Evolutionary conservation across 1,140 invertebrate species (phyloP).

Genomic region (Geopemphigus sp.): DNA sequence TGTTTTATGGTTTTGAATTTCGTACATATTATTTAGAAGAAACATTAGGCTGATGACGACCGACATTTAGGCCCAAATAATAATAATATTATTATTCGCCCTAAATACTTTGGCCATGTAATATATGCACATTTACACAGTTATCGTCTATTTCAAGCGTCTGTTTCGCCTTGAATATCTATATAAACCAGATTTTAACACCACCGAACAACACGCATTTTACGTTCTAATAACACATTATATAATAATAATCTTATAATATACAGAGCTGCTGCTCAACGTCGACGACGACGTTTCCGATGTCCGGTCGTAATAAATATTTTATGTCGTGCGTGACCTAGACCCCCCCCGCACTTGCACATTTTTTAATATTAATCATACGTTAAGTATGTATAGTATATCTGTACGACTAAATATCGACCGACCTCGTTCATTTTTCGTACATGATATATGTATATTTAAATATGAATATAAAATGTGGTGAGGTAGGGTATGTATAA

Average conservation of each 20-base stretch:
- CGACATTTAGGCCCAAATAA: neutral
- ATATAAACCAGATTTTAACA: neutral
- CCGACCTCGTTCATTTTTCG: constrained; percentile 12
- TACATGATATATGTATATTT: neutral
- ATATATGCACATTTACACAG: neutral
- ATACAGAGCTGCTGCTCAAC: neutral
- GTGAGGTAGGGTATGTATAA: no score
- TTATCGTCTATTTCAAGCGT: constrained; percentile 17
- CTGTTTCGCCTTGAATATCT: constrained; percentile 12
- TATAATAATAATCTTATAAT: neutral
- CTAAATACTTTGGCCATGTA: neutral
- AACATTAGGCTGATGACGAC: neutral
- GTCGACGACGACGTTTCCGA: constrained; percentile 21
- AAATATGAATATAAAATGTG: neutral
- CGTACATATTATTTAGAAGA: no score
- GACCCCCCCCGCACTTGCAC: neutral
- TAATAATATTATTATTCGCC: neutral
- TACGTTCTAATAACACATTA: constrained; percentile 1
- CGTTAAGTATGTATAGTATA: neutral
- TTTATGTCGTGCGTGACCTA: constrained; percentile 22
- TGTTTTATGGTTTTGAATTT: neutral
- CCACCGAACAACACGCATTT: neutral
- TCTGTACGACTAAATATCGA: neutral
- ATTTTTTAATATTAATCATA: neutral
- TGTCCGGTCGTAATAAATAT: constrained; percentile 21